Conservation (phyloP, 2,113 vertebrate species). For the Corythaixoides concolor region DNA sequence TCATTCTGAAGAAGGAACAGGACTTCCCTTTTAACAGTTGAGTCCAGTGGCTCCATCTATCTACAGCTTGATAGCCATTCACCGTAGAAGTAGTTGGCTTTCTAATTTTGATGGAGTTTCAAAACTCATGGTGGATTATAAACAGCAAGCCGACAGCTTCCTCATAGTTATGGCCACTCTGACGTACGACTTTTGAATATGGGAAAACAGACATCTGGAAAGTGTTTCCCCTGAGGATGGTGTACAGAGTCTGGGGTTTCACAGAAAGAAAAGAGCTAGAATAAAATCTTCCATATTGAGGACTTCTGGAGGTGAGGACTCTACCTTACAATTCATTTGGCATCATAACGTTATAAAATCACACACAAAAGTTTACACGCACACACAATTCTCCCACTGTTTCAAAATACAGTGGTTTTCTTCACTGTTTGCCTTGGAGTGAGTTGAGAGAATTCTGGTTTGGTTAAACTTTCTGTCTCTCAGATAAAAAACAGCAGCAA, state of each 20-base stretch:
- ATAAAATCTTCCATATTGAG: not conserved
- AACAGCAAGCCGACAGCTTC: not conserved
- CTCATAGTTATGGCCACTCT: not conserved
- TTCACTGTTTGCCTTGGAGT: slow-evolving; percentile 35
- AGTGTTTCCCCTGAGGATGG: not conserved
- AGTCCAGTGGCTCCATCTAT: not conserved
- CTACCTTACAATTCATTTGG: not conserved
- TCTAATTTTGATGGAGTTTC: not conserved
- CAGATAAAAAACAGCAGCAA: slow-evolving; percentile 98
- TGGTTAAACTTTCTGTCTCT: slow-evolving; percentile 80
- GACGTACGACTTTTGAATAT: not conserved
- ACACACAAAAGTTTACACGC: not conserved
- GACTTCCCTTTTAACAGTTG: not conserved
- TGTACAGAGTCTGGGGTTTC: not conserved
- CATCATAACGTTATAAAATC: not conserved
- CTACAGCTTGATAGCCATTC: not conserved
- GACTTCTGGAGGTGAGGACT: not conserved
- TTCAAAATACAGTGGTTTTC: slow-evolving; percentile 16
- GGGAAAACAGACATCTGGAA: not conserved
- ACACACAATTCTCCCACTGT: not conserved
- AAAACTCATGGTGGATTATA: not conserved
- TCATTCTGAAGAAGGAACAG: not conserved
- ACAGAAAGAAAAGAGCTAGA: not conserved
- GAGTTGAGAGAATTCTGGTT: slow-evolving; percentile 72
- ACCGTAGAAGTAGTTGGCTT: not conserved